phyloP scores from a whole-genome alignment of 2,113 vertebrate species.

The Lanius collurio region DNA sequence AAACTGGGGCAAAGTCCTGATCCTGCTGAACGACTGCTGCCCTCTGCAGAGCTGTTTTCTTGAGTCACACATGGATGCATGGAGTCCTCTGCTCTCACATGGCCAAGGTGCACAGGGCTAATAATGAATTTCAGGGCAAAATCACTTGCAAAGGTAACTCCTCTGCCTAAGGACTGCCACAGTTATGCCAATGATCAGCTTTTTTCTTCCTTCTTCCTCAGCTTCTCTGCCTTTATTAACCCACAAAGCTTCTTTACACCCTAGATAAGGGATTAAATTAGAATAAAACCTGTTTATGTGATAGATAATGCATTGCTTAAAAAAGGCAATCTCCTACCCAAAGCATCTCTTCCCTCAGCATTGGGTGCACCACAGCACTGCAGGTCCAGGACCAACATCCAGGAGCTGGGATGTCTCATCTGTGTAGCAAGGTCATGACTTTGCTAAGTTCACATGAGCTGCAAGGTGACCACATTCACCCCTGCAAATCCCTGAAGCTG shows the following conservation, averaged over 20 bases:
- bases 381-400: background rate
- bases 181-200: background rate
- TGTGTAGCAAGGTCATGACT: accelerated
- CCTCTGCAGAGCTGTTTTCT: background rate
- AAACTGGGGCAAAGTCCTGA: background rate
- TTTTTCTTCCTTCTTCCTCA: accelerated
- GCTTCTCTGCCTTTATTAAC: background rate
- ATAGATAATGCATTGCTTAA: background rate
- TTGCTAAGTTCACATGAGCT: background rate
- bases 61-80: accelerated
- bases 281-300: background rate
- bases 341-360: background rate
- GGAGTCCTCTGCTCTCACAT: background rate
- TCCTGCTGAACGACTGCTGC: background rate
- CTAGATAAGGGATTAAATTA: background rate
- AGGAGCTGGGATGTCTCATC: background rate
- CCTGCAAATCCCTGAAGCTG: background rate
- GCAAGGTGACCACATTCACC: background rate
- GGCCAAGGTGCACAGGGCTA: background rate
- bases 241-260: background rate
- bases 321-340: background rate
- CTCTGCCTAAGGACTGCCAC: background rate
- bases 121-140: background rate
- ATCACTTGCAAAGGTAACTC: background rate
- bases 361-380: accelerated